Evolutionary conservation across 2,797 vertebrate species (phyloP).

Genomic region (Nyctibius grandis): DNA sequence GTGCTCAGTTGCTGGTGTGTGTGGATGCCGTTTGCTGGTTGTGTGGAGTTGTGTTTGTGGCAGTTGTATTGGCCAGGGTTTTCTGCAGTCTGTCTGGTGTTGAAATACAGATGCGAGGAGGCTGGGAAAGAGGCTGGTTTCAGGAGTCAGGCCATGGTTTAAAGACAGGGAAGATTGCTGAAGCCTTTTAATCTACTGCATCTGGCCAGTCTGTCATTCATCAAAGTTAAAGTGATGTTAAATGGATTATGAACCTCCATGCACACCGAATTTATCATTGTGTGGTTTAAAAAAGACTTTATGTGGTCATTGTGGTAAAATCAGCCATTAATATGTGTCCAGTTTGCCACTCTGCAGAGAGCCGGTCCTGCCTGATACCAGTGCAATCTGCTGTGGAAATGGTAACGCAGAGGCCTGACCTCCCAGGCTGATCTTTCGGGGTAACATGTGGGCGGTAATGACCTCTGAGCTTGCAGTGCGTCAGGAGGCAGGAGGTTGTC

Average conservation of each 20-base stretch:
- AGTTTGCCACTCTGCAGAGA: not conserved
- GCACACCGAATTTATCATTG: not conserved
- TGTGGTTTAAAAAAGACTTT: not conserved
- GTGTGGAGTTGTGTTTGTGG: not conserved
- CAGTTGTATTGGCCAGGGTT: not conserved
- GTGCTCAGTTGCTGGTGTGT: fast-evolving
- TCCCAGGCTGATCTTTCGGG: not conserved
- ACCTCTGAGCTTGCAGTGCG: not conserved
- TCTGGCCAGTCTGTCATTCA: not conserved
- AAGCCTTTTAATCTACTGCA: not conserved
- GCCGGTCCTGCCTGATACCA: not conserved
- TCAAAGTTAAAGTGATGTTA: not conserved
- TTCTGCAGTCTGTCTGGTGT: not conserved
- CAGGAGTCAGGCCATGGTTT: fast-evolving
- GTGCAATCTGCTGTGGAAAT: not conserved
- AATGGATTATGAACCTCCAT: not conserved
- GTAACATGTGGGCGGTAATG: fast-evolving
- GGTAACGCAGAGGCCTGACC: fast-evolving
- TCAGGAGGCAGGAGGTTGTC: not conserved
- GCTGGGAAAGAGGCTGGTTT: not conserved
- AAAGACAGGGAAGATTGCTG: not conserved
- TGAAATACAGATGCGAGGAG: fast-evolving
- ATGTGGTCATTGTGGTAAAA: not conserved
- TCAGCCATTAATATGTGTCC: not conserved
- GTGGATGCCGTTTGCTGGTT: not conserved